Conservation (phyloP, 64 coral and sea anemone genomes). For the Astreopora myriophthalma region DNA sequence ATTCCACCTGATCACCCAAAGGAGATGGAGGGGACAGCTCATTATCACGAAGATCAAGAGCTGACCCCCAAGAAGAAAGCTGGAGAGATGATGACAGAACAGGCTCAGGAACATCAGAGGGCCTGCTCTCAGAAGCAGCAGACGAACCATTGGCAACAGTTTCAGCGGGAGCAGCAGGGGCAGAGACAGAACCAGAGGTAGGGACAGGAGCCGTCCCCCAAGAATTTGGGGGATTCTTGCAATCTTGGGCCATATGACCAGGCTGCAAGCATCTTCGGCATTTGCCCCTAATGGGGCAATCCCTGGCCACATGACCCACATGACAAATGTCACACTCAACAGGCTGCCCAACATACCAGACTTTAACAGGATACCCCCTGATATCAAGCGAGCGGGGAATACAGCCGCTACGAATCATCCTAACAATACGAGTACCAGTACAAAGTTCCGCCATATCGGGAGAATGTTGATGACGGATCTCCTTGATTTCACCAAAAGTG, state of each 20-base stretch:
- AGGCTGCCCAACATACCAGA: not conserved
- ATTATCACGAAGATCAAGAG: not conserved
- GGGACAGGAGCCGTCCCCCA: too few species aligned
- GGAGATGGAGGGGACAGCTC: not conserved
- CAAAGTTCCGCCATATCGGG: not conserved
- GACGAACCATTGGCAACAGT: too few species aligned
- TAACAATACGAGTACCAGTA: not conserved
- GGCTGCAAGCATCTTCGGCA: not conserved
- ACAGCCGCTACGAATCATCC: accelerated
- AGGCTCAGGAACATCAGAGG: not conserved
- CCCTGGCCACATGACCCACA: too few species aligned
- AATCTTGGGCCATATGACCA: not conserved
- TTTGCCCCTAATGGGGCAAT: not conserved
- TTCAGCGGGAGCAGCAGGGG: too few species aligned
- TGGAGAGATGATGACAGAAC: not conserved
- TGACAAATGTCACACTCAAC: not conserved
- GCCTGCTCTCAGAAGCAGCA: too few species aligned
- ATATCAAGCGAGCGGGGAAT: not conserved
- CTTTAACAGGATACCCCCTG: not conserved
- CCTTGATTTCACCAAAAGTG: not conserved
- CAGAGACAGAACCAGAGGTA: not conserved
- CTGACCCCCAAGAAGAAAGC: not conserved
- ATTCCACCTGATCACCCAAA: not conserved
- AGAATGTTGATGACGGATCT: not conserved
- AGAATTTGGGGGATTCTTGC: not conserved